Evolutionary conservation across 2,113 vertebrate genomes (phyloP), one percentile per base, ranked within the genome.

Genomic region (Tetrax tetrax): DNA sequence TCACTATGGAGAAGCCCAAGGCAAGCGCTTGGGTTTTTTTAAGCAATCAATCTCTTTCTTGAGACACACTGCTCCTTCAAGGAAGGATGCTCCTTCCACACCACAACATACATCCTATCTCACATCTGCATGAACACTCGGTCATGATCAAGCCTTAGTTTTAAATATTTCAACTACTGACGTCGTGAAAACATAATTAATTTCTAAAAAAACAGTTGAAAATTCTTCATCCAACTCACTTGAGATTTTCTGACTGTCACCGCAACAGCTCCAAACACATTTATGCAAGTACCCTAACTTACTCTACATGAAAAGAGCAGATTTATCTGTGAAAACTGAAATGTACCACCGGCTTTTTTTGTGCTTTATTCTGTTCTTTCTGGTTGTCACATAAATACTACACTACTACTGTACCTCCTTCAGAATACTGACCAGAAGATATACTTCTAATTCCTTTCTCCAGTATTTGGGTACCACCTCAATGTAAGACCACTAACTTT

Each of bases 401-500:
- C 53, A 16, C 12, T 45, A 28, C 18, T 50, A 56, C 45, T 72
- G 35, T 27, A 80, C 28, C 48, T 88, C 29, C 47, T 50, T 56
- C 35, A 93, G 61, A 83, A 70, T 35, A 81, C 60, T 38, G 24
- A 74, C 59, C 22, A 20, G 14, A 65, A 65, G 41, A 41, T 9
- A 22, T 2, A 21, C n/a, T 83, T 80, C 7, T 31, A 21, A 35
- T 60, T 91, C 47, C n/a, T 77, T 57, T 81, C 43, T 48, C 20
- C 53, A 61, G 14, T 19, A 61, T 12, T 38, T 43, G 60, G 69
- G 68, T 51, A 29, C 12, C 23, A 56, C 15, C 23, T 75, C 66
- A 83, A 23, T 13, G 20, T 17, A 35, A 65, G 31, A 25, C 0
- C 0, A 37, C 16, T 59, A 45, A 38, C n/a, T 81, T 70, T 10